phyloP scores from a whole-genome alignment of 2,113 vertebrate species.

The Geococcyx californianus region DNA sequence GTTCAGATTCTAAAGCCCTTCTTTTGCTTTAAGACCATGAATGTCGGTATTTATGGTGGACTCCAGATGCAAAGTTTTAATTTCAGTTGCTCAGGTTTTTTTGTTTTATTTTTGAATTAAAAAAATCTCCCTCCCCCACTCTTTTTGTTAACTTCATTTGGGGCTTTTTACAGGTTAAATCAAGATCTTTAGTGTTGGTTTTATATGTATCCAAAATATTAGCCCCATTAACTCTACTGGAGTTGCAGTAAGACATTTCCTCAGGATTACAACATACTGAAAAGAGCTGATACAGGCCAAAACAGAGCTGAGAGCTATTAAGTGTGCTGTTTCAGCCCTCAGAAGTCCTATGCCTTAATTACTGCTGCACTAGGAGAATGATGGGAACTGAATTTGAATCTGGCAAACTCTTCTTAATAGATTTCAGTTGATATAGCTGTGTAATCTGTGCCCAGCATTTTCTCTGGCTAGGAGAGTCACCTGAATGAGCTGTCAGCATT shows the following conservation, averaged over 20 bases:
- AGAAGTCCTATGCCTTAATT: background rate
- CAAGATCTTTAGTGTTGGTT: background rate
- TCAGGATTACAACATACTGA: background rate
- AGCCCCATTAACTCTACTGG: background rate
- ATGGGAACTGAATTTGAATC: background rate
- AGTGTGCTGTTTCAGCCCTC: background rate
- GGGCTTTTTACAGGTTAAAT: background rate
- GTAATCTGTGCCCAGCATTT: background rate
- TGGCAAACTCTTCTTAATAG: background rate
- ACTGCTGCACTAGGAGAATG: background rate
- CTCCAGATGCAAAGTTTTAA: background rate
- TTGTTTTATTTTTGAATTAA: background rate
- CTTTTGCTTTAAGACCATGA: background rate
- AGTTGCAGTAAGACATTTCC: background rate
- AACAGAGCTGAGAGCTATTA: background rate
- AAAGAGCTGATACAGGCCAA: conserved; percentile 14
- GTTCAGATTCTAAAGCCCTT: background rate
- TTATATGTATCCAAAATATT: conserved; percentile 8
- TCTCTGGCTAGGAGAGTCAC: background rate
- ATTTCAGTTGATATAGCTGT: background rate
- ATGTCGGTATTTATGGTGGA: background rate
- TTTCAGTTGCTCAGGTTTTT: rapidly evolving
- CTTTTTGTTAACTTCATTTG: background rate
- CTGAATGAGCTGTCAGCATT: background rate
- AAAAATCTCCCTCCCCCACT: rapidly evolving